phyloP scores from a whole-genome alignment of 2,888 invertebrate species.

The Matsumyia berberina region DNA sequence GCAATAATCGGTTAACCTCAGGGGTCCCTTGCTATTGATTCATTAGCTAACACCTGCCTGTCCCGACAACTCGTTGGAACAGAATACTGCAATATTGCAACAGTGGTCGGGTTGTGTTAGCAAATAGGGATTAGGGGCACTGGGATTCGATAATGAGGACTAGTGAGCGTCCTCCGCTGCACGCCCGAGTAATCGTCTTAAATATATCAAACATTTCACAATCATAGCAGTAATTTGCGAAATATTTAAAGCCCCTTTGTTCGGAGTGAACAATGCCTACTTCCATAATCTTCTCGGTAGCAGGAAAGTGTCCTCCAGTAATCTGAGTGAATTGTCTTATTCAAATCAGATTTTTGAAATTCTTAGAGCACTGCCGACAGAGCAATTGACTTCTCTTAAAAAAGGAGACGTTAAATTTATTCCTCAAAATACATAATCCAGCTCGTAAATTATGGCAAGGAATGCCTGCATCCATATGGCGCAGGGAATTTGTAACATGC shows the following conservation, averaged over 20 bases:
- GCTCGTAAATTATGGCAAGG: conserved; percentile 56
- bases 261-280: conserved; percentile 3
- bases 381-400: conserved; percentile 57
- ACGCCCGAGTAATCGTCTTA: conserved; percentile 72
- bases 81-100: conserved; percentile 63
- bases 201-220: conserved; percentile 52
- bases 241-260: conserved; percentile 40
- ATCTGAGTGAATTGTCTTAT: conserved; percentile 30
- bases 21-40: conserved; percentile 69
- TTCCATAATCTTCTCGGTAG: conserved; percentile 44
- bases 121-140: conserved; percentile 62
- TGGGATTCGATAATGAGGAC: conserved; percentile 58
- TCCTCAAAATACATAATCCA: conserved; percentile 40
- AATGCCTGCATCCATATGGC: conserved; percentile 68
- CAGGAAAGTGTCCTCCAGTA: conserved; percentile 37
- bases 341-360: conserved; percentile 44
- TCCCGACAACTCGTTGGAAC: conserved; percentile 64
- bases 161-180: conserved; percentile 62
- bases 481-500: conserved; percentile 13
- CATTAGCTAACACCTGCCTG: conserved; percentile 67
- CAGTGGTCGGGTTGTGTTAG: conserved; percentile 38
- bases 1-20: conserved; percentile 77
- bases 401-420: conserved; percentile 4
- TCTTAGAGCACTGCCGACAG: conserved; percentile 4
- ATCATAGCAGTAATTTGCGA: conserved; percentile 3